Evolutionary conservation across 1,140 invertebrate species (phyloP).

Genomic region (Littorina saxatilis): DNA sequence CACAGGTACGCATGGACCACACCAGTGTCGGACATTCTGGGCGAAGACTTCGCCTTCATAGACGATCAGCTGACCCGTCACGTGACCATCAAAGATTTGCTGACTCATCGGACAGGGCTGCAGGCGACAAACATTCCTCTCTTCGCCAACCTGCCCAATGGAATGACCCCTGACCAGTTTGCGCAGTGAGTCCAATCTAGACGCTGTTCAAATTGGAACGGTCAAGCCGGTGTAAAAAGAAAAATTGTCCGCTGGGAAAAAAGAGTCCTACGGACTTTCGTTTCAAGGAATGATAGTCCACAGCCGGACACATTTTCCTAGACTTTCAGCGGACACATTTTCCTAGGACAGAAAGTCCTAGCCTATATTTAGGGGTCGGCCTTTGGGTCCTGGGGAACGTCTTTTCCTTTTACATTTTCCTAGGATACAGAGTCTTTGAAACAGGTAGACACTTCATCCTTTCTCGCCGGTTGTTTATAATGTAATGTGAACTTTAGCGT

Average conservation of each 20-base stretch:
- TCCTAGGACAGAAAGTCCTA: too few species aligned
- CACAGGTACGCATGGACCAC: constrained; percentile 81
- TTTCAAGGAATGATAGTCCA: too few species aligned
- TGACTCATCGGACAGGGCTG: constrained; percentile 53
- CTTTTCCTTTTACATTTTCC: too few species aligned
- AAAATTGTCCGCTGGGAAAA: too few species aligned
- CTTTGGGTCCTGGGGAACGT: too few species aligned
- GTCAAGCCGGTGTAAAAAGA: too few species aligned
- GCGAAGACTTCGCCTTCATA: constrained; percentile 45
- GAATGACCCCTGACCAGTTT: constrained; percentile 81
- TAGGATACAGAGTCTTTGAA: not conserved
- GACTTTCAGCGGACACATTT: too few species aligned
- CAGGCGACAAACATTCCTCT: constrained; percentile 29
- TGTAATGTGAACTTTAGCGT: not conserved
- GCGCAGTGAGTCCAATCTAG: constrained; percentile 69
- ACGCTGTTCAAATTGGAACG: too few species aligned
- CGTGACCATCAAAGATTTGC: constrained; percentile 51
- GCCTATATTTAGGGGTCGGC: too few species aligned
- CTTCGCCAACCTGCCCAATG: constrained; percentile 68
- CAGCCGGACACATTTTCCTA: too few species aligned
- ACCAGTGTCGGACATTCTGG: constrained; percentile 44
- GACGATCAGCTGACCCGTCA: constrained; percentile 41
- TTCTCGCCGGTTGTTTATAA: too few species aligned
- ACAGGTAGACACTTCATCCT: not conserved
- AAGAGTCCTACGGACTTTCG: too few species aligned